Base-by-base conservation (phyloP, 2,797 vertebrate species). In the Dromococcyx pavoninus region DNA sequence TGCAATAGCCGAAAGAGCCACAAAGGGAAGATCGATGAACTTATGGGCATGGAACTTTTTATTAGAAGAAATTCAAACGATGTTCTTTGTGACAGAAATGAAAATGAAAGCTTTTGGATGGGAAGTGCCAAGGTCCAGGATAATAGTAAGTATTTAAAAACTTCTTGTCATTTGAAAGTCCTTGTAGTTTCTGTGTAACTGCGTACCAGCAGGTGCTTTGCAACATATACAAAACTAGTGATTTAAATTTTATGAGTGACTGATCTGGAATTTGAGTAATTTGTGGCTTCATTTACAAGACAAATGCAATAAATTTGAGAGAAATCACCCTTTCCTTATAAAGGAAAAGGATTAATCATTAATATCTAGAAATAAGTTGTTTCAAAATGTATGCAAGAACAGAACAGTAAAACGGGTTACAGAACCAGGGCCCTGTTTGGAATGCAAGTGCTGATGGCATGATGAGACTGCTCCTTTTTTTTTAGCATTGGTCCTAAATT, bases 111-210 rank as follows among this genome's bases (percentile, higher is more conserved):
- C 87, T 95, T 93, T 86, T 97, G 96, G 95, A 92, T 94, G 86
- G 97, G 96, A 93, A 96, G 84, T 94, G 88, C 91, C 92, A 98
- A 98, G 93, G 61, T 94, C 79, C 97, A 97, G 72, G 97, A 96
- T 82, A 97, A 96, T 18, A 95, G 98, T 97, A 84, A 98, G 98
- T 97, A 35, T 85, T 88, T 71, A 19, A 41, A 75, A 75, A 12
- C 23, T 76, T 83, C 9, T 11, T 84, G 30, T 61, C 4, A 1
- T 6, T 71, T 77, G 15, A 30, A 81, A 62, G 16, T 41, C 32
- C 8, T 58, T 48, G 22, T 61, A n/a, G 13, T 28, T 65, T 46
- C 32, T 82, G 9, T 70, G 10, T 74, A 50, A 17, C 5, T 46
- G 14, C 18, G 3, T 85, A 32, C 16, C 50, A 65, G 17, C 32